These are phyloP conservation scores for Epirrhoe alternata DNA, from an alignment of 2,888 invertebrate species.

Conservation along the genomic window DNA sequence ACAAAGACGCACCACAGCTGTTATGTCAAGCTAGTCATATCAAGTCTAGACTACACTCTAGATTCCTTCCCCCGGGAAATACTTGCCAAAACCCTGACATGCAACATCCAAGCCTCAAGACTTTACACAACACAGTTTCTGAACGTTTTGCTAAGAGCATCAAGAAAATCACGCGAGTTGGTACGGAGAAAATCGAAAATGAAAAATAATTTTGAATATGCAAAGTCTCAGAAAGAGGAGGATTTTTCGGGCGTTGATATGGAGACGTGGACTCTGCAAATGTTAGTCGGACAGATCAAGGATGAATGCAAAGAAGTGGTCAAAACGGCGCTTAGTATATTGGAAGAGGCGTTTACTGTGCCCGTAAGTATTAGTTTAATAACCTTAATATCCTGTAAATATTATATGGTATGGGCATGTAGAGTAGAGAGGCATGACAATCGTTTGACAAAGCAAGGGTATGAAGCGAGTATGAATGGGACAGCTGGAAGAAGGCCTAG, in stretches of 20 bases:
- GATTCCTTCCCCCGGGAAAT: conserved; percentile 90
- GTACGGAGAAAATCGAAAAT: conserved; percentile 74
- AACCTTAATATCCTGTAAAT: too few species aligned
- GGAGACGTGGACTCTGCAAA: conserved; percentile 93
- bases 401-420: too few species aligned
- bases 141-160: conserved; percentile 92
- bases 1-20: conserved; percentile 94
- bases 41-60: conserved; percentile 94
- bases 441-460: too few species aligned
- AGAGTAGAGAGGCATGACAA: too few species aligned
- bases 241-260: conserved; percentile 84
- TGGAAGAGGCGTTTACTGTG: conserved; percentile 97
- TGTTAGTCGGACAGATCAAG: conserved; percentile 93
- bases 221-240: conserved; percentile 59
- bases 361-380: too few species aligned
- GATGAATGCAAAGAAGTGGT: conserved; percentile 93
- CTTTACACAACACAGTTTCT: conserved; percentile 97
- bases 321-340: conserved; percentile 90
- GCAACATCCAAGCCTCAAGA: conserved; percentile 83
- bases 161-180: conserved; percentile 76
- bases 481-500: too few species aligned
- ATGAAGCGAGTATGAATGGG: too few species aligned
- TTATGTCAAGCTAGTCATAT: conserved; percentile 96
- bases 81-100: conserved; percentile 84
- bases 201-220: conserved; percentile 68